Conservation (phyloP, 1,140 invertebrate genomes). For the Trypoxylus dichotomus region DNA sequence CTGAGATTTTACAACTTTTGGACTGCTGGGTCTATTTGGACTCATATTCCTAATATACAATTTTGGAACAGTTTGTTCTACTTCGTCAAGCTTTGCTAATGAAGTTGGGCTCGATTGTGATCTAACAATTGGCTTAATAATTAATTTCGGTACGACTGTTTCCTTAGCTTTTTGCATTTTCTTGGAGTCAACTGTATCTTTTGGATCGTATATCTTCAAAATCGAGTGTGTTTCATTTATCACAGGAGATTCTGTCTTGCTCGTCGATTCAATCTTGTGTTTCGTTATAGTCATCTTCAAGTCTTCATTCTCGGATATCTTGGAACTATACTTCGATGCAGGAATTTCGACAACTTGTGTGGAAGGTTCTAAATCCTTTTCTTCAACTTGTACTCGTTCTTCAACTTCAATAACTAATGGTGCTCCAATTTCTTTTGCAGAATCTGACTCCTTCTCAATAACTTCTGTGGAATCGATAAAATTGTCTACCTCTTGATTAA, state of each 20-base stretch:
- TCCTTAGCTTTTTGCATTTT: constrained; percentile 32
- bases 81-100: not conserved
- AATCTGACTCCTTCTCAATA: not conserved
- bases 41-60: constrained; percentile 25
- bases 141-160: constrained; percentile 47
- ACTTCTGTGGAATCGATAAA: not conserved
- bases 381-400: not conserved
- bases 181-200: constrained; percentile 31
- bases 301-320: constrained; percentile 19
- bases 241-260: constrained; percentile 25
- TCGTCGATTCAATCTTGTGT: constrained; percentile 33
- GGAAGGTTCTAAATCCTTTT: not conserved
- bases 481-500: constrained; percentile 14
- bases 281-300: constrained; percentile 52
- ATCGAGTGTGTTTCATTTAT: constrained; percentile 47
- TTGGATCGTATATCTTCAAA: constrained; percentile 48
- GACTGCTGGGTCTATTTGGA: constrained; percentile 8
- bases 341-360: not conserved
- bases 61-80: constrained; percentile 9
- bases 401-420: constrained; percentile 27
- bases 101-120: not conserved
- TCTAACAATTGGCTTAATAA: constrained; percentile 42
- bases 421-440: not conserved
- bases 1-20: constrained; percentile 40
- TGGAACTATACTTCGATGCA: constrained; percentile 21